These are phyloP conservation scores for Homarus gammarus DNA, from an alignment of 2,888 invertebrate genomes.

Conservation along the genomic window DNA sequence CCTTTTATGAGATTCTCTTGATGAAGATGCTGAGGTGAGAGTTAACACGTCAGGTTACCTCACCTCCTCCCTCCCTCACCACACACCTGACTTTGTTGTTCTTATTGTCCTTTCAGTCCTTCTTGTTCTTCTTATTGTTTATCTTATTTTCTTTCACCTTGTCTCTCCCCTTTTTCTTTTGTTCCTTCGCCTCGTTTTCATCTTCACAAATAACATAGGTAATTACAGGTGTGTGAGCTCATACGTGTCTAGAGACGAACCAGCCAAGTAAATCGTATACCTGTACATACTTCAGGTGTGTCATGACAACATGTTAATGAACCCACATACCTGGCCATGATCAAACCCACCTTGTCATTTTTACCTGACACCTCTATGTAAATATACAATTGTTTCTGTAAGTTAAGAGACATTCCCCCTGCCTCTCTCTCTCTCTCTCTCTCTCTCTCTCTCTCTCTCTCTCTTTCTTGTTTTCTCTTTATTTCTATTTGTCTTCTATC, in stretches of 20 bases:
- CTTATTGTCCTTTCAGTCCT: too few species aligned
- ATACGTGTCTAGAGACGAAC: background rate
- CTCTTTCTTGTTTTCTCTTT: background rate
- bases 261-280: background rate
- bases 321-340: background rate
- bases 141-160: too few species aligned
- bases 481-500: background rate
- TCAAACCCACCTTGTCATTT: background rate
- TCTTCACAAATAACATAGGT: background rate
- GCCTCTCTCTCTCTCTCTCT: background rate
- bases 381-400: background rate
- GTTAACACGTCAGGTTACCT: too few species aligned
- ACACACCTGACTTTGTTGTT: too few species aligned
- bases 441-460: background rate
- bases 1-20: too few species aligned
- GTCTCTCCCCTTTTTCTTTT: too few species aligned
- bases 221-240: background rate
- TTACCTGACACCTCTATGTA: background rate
- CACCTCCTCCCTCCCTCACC: too few species aligned
- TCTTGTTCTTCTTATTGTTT: too few species aligned
- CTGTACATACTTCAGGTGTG: background rate
- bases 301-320: constrained; percentile 1
- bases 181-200: background rate
- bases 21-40: too few species aligned
- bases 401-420: background rate